These are phyloP conservation scores for Caenorhabditis sp. DNA, from an alignment of 2,888 invertebrate species.

Conservation along the genomic window DNA sequence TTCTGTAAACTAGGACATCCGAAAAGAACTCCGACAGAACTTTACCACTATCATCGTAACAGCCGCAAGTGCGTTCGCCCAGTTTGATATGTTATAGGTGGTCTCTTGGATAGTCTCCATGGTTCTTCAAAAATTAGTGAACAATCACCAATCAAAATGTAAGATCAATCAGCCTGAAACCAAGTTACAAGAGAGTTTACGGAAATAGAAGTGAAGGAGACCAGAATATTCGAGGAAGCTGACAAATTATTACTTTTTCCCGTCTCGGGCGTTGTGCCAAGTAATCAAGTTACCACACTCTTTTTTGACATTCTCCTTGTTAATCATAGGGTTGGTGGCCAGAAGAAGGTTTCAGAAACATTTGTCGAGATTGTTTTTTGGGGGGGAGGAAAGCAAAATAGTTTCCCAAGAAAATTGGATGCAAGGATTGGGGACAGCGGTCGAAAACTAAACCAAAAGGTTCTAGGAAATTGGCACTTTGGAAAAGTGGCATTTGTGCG, in stretches of 20 bases:
- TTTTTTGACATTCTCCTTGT: neutral
- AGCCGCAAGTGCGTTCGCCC: neutral
- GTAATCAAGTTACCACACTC: neutral
- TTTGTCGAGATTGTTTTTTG: neutral
- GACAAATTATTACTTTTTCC: conserved; percentile 1
- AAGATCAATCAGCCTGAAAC: neutral
- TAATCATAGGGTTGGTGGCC: neutral
- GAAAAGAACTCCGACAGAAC: too few relatives aligned
- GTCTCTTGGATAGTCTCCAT: neutral
- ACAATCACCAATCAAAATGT: too few relatives aligned
- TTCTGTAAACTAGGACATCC: too few relatives aligned
- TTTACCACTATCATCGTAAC: conserved; percentile 6
- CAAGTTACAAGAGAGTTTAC: neutral
- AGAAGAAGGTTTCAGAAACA: neutral
- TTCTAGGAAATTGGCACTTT: too few relatives aligned
- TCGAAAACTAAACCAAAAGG: too few relatives aligned
- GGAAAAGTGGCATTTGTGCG: too few relatives aligned
- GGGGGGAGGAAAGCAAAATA: neutral
- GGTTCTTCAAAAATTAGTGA: too few relatives aligned
- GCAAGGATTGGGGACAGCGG: too few relatives aligned
- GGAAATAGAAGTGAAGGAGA: neutral
- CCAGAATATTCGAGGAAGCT: neutral
- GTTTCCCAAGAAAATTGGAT: too few relatives aligned
- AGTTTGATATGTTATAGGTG: neutral
- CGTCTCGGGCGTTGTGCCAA: neutral